Evolutionary conservation across 1,140 invertebrate genomes (phyloP).

Genomic region (Heterodera schachtii): DNA sequence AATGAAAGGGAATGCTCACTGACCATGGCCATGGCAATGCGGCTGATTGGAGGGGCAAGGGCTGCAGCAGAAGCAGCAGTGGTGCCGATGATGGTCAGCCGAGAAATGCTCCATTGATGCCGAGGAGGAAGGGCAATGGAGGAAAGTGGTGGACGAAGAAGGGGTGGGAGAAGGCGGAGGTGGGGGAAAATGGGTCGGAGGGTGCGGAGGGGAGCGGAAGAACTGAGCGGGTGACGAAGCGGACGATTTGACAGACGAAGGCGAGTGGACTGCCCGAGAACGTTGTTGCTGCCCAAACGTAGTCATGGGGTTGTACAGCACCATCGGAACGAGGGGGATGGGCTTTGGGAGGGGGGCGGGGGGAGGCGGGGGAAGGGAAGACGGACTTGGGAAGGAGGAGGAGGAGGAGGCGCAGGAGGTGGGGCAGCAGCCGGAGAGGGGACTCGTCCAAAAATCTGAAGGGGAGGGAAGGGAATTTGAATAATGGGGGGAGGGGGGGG

Average conservation of each 20-base stretch:
- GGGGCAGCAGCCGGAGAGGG: conserved; percentile 20
- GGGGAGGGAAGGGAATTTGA: neutral
- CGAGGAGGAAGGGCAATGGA: conserved; percentile 1
- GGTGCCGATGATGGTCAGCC: neutral
- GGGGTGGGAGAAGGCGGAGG: neutral
- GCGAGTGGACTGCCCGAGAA: neutral
- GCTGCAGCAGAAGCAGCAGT: neutral
- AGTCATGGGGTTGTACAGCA: conserved; percentile 25
- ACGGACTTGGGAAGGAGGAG: neutral
- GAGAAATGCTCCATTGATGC: conserved; percentile 6
- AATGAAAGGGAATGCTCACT: neutral
- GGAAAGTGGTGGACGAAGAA: conserved; percentile 13
- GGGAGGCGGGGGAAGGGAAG: neutral
- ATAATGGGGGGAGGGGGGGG: too few species aligned
- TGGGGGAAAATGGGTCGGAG: neutral
- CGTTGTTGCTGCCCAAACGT: conserved; percentile 1
- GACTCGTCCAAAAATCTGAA: conserved; percentile 34
- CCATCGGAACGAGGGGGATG: conserved; percentile 15
- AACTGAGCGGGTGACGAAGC: conserved; percentile 1
- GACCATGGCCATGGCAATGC: neutral
- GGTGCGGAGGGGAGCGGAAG: neutral
- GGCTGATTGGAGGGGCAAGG: neutral
- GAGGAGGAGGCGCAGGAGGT: neutral
- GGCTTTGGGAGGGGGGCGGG: neutral
- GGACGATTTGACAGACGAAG: conserved; percentile 11